Evolutionary conservation across 2,797 vertebrate genomes (phyloP), one percentile per base, ranked within the genome.

Genomic region (Orestias chungarensis): DNA sequence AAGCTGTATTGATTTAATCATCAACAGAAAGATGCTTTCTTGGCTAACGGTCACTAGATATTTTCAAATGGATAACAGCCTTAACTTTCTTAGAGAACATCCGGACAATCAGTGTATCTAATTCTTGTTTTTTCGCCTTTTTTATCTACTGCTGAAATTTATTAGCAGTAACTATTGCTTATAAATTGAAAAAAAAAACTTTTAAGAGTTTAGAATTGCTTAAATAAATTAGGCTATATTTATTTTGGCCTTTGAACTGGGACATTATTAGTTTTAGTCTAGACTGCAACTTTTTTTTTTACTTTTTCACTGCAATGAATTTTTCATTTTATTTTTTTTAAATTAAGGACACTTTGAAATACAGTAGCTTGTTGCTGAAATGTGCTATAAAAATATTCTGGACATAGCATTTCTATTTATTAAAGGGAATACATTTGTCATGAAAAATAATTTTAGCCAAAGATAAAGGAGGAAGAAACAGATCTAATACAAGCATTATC

Each of bases 1-100:
- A 96, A 97, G 96, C 95, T 96, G 93, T 96, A 97, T 97, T 96
- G 96, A 98, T 97, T 97, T 96, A 96, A 96, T 97, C 96, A 96
- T 97, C 96, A 96, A 92, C 96, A 95, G 94, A 96, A 95, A 96
- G 95, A 95, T 94, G 93, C 94, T 95, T 95, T 95, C 93, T 95
- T 95, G 94, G 93, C 93, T 95, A 95, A 94, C 95, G 93, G 92
- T 92, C 93, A 93, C 79, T 68, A 81, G 92, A 55, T 72, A 43
- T 40, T 49, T 65, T 72, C 43, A 46, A 75, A 75, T 29, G 65
- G 57, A 15, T 65, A 74, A 71, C 66, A 73, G 71, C 59, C 73
- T 73, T 46, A 68, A 78, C 65, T 50, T 62, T 27, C 4, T 23
- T 25, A 42, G 49, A 57, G 3, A 69, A 61, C 33, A 38, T 11